Evolutionary conservation across 2,888 invertebrate species (phyloP).

Genomic region (Patella ulyssiponensis): DNA sequence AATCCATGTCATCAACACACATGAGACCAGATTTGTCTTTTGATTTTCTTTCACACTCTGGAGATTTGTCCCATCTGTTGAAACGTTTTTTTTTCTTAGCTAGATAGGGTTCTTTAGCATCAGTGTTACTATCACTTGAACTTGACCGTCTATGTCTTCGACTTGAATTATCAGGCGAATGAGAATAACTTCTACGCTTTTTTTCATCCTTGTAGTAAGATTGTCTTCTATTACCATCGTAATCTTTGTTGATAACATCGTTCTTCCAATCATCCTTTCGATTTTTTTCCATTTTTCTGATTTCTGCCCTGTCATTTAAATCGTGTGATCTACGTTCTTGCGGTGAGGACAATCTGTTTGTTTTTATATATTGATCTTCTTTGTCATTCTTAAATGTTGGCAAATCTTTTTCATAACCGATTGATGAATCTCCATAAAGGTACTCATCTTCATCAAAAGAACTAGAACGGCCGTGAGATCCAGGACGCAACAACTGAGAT

Average conservation of each 20-base stretch:
- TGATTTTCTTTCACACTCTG: background rate
- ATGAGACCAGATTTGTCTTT: no score
- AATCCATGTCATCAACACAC: no score
- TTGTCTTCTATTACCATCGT: no score
- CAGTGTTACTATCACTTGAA: background rate
- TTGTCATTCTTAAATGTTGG: background rate
- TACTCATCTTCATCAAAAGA: slow-evolving; percentile 23
- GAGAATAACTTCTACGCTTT: no score
- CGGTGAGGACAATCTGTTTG: background rate
- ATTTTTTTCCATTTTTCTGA: no score
- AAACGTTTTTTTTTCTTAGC: no score
- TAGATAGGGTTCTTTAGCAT: no score
- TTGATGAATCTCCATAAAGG: slow-evolving; percentile 16
- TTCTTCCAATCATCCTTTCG: no score
- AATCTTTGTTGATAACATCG: no score
- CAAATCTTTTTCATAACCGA: slow-evolving; percentile 5
- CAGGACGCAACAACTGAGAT: background rate
- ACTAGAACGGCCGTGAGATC: background rate
- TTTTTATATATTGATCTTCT: background rate
- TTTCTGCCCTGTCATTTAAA: no score
- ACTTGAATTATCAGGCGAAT: background rate
- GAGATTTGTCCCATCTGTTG: slow-evolving; percentile 6
- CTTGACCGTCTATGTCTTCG: background rate
- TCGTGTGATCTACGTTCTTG: no score
- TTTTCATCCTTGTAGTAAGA: no score